These are phyloP conservation scores for Etheostoma perlongum DNA, from an alignment of 2,797 vertebrate genomes.

Conservation along the genomic window DNA sequence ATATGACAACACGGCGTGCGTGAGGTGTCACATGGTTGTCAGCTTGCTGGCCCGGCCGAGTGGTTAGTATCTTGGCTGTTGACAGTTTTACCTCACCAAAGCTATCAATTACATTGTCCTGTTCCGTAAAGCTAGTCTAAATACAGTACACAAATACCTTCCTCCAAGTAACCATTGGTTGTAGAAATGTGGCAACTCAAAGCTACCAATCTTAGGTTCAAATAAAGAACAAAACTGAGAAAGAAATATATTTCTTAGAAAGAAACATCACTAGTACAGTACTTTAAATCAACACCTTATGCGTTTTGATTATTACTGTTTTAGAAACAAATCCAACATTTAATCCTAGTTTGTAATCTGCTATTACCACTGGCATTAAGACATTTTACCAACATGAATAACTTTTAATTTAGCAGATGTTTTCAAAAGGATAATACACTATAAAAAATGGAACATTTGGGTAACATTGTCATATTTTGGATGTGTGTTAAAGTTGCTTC, in stretches of 20 bases:
- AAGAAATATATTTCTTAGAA: slow-evolving; percentile 11
- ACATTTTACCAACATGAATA: not conserved
- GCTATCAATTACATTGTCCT: slow-evolving; percentile 75
- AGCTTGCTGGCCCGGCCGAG: slow-evolving; percentile 44
- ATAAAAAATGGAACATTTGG: not conserved
- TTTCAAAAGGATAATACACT: not conserved
- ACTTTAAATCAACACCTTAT: not conserved
- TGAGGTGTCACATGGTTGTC: slow-evolving; percentile 66
- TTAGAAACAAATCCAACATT: not conserved
- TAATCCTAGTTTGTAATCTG: not conserved
- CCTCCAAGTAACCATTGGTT: slow-evolving; percentile 38
- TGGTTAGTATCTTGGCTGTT: slow-evolving; percentile 45
- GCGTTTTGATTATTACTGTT: not conserved
- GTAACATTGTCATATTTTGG: not conserved
- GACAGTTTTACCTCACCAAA: slow-evolving; percentile 52
- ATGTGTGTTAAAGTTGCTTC: not conserved
- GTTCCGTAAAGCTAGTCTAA: slow-evolving; percentile 50
- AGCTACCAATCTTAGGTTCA: slow-evolving; percentile 36
- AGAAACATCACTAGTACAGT: not conserved
- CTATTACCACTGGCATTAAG: not conserved
- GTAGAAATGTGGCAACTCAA: slow-evolving; percentile 51
- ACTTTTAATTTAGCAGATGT: not conserved
- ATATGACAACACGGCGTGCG: slow-evolving; percentile 18
- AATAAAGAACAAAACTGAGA: slow-evolving; percentile 42
- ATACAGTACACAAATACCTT: slow-evolving; percentile 58